Percentiles rank a stretch among this genome's conserved stretches.
Conservation (phyloP, 92 coral and sea anemone species). For the Epizoanthus illoricatus region DNA sequence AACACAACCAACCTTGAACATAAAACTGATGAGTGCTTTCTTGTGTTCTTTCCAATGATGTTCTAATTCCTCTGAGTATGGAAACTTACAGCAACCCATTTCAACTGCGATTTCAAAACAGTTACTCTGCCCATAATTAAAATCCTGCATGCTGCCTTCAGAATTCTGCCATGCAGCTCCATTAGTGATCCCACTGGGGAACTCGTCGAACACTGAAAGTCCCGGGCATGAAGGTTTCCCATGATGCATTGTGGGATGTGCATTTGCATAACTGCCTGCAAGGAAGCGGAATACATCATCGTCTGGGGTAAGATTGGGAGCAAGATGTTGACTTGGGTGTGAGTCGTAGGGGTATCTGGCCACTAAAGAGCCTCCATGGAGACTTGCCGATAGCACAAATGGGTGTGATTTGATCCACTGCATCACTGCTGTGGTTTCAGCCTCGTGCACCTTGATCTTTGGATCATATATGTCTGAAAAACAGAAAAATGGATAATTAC, state of each 20-base stretch:
- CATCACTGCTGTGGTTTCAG: constrained; percentile 84
- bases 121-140: constrained; percentile 73
- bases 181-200: constrained; percentile 74
- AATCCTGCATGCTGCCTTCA: constrained; percentile 82
- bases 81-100: constrained; percentile 97
- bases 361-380: constrained; percentile 88
- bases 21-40: constrained; percentile 70
- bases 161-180: constrained; percentile 76
- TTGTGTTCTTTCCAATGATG: constrained; percentile 89
- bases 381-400: constrained; percentile 87
- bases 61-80: constrained; percentile 77
- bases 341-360: constrained; percentile 89
- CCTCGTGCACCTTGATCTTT: constrained; percentile 46
- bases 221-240: constrained; percentile 99
- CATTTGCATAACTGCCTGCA: constrained; percentile 80
- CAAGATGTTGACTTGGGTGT: constrained; percentile 53
- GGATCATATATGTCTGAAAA: constrained; percentile 56
- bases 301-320: constrained; percentile 80
- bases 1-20: constrained; percentile 73
- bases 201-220: constrained; percentile 72
- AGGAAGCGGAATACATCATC: constrained; percentile 89
- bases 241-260: constrained; percentile 94
- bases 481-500: neutral
- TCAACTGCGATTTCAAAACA: constrained; percentile 80
- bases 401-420: constrained; percentile 75